phyloP scores from a whole-genome alignment of 2,113 vertebrate species.

The Saccopteryx leptura region DNA sequence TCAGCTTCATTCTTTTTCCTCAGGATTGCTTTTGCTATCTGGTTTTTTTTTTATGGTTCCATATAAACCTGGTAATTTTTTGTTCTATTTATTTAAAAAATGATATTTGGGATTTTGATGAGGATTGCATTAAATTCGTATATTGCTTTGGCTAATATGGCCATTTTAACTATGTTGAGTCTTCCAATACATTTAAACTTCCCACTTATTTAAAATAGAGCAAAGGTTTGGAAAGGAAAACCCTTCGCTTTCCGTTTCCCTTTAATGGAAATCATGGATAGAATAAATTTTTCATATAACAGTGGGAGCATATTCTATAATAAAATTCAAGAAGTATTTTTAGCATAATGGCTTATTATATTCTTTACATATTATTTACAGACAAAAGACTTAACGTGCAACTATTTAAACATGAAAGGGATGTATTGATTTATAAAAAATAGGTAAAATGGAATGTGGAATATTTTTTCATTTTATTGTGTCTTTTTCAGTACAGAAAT shows the following conservation, averaged over 20 bases:
- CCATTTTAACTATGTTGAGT: too few relatives aligned
- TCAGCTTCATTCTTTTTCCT: too few relatives aligned
- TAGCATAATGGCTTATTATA: slow-evolving; percentile 16
- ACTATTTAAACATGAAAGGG: not conserved
- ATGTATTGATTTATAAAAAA: not conserved
- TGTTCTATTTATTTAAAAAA: too few relatives aligned
- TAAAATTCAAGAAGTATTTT: slow-evolving; percentile 34
- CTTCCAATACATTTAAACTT: not conserved
- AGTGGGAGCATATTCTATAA: not conserved
- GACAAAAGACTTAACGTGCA: not conserved
- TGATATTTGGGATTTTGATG: too few relatives aligned
- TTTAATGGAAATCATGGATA: slow-evolving; percentile 31
- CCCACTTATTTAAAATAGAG: slow-evolving; percentile 13
- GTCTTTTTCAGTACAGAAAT: not conserved
- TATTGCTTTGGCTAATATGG: too few relatives aligned
- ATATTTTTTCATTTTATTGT: too few relatives aligned
- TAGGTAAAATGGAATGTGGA: not conserved
- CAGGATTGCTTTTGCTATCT: too few relatives aligned
- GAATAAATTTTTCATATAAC: not conserved
- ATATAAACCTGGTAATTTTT: too few relatives aligned
- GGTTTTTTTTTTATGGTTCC: too few relatives aligned
- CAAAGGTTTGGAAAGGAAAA: not conserved
- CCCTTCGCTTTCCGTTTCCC: not conserved
- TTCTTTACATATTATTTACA: not conserved
- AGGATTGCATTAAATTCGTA: too few relatives aligned